phyloP scores from a whole-genome alignment of 1,140 invertebrate species.

The Hetaerina americana region DNA sequence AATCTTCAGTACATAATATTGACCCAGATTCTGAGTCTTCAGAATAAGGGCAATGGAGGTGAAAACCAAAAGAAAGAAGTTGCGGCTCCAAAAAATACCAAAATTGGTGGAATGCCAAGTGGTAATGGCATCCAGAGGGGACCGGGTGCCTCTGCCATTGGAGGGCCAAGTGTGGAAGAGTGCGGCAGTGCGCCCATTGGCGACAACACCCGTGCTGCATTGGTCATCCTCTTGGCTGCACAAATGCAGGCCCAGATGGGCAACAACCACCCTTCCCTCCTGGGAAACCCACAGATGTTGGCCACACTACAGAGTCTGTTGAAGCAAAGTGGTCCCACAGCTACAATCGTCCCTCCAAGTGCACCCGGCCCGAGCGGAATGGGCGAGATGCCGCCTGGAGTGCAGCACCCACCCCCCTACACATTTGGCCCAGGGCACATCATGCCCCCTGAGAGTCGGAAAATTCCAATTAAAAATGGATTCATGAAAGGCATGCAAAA shows the following conservation, averaged over 20 bases:
- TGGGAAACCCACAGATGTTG: slow-evolving; percentile 24
- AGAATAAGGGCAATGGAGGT: slow-evolving; percentile 17
- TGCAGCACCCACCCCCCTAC: neutral
- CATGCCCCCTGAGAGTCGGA: neutral
- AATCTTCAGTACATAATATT: slow-evolving; percentile 36
- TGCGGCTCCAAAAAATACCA: neutral
- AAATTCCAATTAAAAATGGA: slow-evolving; percentile 7
- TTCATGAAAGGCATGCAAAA: slow-evolving; percentile 2
- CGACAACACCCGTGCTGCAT: slow-evolving; percentile 12
- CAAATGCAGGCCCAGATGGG: slow-evolving; percentile 22
- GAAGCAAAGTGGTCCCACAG: slow-evolving; percentile 13
- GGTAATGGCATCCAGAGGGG: neutral
- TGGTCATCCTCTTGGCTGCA: slow-evolving; percentile 25
- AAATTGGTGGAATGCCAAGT: neutral
- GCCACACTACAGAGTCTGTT: slow-evolving; percentile 23
- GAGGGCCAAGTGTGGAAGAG: neutral
- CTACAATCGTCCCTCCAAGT: neutral
- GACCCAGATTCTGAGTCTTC: slow-evolving; percentile 27
- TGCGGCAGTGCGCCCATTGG: neutral
- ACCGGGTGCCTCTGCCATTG: neutral
- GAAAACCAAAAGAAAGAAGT: slow-evolving; percentile 10
- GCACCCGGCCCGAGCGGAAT: neutral
- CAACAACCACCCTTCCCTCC: slow-evolving; percentile 16
- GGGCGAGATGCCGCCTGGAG: neutral
- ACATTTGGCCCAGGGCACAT: neutral